Evolutionary conservation across 2,113 vertebrate genomes (phyloP), one percentile per base, ranked within the genome.

Genomic region (Haliaeetus leucogaster): DNA sequence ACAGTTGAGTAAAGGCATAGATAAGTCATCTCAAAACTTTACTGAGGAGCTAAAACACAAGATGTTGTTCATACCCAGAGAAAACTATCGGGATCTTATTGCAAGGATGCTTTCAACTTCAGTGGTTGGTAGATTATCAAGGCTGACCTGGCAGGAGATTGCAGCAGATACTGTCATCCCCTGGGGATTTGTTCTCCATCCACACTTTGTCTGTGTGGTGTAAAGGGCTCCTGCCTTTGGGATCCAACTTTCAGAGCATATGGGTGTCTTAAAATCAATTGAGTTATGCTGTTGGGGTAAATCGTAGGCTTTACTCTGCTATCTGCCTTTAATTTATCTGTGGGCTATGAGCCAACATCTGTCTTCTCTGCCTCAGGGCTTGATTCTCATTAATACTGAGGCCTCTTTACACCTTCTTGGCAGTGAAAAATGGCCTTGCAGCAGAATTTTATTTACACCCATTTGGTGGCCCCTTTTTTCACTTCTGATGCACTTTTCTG

Each of bases 381-480:
- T 84, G 65, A 91, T 76, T 95, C 68, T 93, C 53, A 72, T 95
- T 72, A 82, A 61, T 59, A 34, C 19, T 38, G 30, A 91, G 70
- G 52, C 61, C 59, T 86, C 89, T 67, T 95, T 92, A 80, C 81
- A 91, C 89, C 89, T 83, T 92, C 71, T 71, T 91, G 73, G 73
- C 61, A 50, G 13, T 61, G 80, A 85, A 77, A 87, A 82, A 76
- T 3, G 21, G 13, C 65, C 48, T 92, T 87, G 62, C 30, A 91
- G 48, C 13, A 18, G 52, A 68, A 72, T 71, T 79, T 72, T 85
- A 53, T 95, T 91, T 89, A 47, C 50, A 89, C 27, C 9, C 12
- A 0, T 89, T 87, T 72, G 56, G 58, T 95, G 61, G 56, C 56
- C 65, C 42, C 58, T 50, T 84, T 84, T 82, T 65, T 43, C 25